These are phyloP conservation scores for Brachionus rotundiformis DNA, from an alignment of 1,140 invertebrate species.

Conservation along the genomic window DNA sequence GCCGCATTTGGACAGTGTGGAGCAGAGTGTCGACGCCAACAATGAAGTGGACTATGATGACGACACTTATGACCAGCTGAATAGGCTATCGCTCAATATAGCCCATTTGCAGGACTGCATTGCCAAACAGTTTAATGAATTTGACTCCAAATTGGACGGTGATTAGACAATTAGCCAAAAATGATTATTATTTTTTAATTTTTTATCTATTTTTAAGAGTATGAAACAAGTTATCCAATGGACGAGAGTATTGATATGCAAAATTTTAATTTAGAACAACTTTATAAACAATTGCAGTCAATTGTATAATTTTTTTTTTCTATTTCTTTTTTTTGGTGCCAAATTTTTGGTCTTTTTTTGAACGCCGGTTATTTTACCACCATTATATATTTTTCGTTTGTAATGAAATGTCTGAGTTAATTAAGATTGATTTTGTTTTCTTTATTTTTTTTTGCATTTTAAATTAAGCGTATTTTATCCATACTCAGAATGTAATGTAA, in stretches of 20 bases:
- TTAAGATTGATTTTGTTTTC: background rate
- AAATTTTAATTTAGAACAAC: constrained; percentile 30
- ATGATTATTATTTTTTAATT: too few species aligned
- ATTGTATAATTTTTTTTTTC: background rate
- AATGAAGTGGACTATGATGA: constrained; percentile 21
- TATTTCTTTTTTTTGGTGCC: background rate
- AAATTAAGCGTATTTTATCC: background rate
- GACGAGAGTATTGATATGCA: background rate
- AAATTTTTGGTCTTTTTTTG: background rate
- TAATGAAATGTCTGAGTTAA: background rate
- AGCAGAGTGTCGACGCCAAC: background rate
- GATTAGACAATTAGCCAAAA: too few species aligned
- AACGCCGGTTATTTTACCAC: background rate
- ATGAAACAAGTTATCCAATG: constrained; percentile 25
- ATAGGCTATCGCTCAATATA: constrained; percentile 19
- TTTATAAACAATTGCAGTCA: constrained; percentile 32
- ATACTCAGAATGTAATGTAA: background rate
- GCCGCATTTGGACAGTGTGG: background rate
- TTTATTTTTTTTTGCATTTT: background rate
- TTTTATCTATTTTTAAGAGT: background rate
- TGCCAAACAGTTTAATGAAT: constrained; percentile 36
- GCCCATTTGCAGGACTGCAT: constrained; percentile 25
- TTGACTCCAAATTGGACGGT: constrained; percentile 35
- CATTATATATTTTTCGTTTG: background rate
- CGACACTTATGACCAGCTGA: constrained; percentile 22